Evolutionary conservation across 1,140 invertebrate genomes (phyloP).

Genomic region (Tetramorium alpestre): DNA sequence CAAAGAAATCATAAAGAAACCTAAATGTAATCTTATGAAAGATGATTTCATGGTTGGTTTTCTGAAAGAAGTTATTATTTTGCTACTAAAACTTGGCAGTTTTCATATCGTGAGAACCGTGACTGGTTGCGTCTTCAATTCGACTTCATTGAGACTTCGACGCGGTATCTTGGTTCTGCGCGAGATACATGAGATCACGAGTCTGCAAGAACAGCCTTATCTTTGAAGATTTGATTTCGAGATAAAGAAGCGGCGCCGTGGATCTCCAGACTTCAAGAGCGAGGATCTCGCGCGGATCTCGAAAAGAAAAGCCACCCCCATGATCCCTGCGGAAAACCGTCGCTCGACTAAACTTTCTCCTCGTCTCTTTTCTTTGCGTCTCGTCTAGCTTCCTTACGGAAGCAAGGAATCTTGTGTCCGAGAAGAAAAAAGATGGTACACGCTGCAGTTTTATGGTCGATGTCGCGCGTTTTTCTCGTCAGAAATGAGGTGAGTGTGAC

Average conservation of each 20-base stretch:
- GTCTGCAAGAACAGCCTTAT: conserved; percentile 43
- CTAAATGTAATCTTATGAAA: neutral
- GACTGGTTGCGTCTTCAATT: conserved; percentile 31
- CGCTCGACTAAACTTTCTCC: conserved; percentile 48
- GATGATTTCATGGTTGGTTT: neutral
- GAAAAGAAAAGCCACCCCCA: conserved; percentile 50
- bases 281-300: conserved; percentile 34
- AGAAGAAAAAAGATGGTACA: conserved; percentile 30
- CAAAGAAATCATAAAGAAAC: neutral
- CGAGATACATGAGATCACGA: conserved; percentile 45
- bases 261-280: conserved; percentile 40
- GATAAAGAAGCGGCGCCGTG: conserved; percentile 35
- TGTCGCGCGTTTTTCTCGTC: conserved; percentile 39
- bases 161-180: neutral
- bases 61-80: neutral
- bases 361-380: conserved; percentile 51
- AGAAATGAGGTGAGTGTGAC: conserved; percentile 48
- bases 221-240: conserved; percentile 59
- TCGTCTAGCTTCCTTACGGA: conserved; percentile 25
- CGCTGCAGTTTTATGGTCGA: conserved; percentile 54
- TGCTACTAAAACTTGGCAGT: neutral
- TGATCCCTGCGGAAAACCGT: conserved; percentile 43
- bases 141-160: conserved; percentile 27
- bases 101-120: neutral
- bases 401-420: conserved; percentile 29